These are phyloP conservation scores for Encarsia formosa DNA, from an alignment of 2,888 invertebrate species.

Conservation along the genomic window DNA sequence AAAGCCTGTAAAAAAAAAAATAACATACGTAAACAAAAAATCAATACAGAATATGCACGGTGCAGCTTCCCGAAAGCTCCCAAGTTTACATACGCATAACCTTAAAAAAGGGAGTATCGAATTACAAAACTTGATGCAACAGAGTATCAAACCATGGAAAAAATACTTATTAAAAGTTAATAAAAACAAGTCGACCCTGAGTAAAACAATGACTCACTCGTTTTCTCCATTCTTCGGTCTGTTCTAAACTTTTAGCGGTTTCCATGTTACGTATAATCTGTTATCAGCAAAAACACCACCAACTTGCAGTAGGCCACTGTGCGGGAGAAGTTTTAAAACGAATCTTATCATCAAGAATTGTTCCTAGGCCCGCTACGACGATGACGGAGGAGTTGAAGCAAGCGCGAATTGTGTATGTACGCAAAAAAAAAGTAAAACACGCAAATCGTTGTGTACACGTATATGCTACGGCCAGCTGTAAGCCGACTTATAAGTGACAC, in stretches of 20 bases:
- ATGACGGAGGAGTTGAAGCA: too few relatives aligned
- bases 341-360: too few relatives aligned
- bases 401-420: too few relatives aligned
- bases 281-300: not conserved
- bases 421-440: too few relatives aligned
- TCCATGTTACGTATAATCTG: slow-evolving; percentile 15
- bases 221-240: slow-evolving; percentile 25
- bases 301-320: too few relatives aligned
- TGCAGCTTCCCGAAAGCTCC: not conserved
- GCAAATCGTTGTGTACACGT: too few relatives aligned
- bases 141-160: not conserved
- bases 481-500: too few relatives aligned
- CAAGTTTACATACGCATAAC: not conserved
- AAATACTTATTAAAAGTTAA: too few relatives aligned
- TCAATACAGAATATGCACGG: not conserved
- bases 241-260: slow-evolving; percentile 21
- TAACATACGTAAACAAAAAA: not conserved
- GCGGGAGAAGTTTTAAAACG: too few relatives aligned
- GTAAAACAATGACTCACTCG: slow-evolving; percentile 15
- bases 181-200: too few relatives aligned
- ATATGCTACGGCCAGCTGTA: too few relatives aligned
- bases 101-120: not conserved
- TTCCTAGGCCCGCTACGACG: too few relatives aligned
- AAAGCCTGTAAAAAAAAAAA: not conserved
- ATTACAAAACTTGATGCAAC: slow-evolving; percentile 17